These are phyloP conservation scores for Saccostrea echinata DNA, from an alignment of 1,140 invertebrate species.

Conservation along the genomic window DNA sequence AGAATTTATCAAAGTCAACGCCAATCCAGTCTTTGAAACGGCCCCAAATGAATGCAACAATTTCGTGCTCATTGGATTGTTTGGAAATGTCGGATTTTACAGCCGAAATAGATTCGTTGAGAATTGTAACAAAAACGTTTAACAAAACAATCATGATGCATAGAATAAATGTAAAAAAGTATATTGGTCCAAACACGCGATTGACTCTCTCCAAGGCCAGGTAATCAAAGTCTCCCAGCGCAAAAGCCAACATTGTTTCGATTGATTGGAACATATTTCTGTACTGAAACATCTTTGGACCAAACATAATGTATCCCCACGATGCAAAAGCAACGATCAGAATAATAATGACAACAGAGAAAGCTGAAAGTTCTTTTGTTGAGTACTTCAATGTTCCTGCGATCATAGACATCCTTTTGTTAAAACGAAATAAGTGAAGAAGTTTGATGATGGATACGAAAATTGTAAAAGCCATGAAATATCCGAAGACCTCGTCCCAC, in stretches of 20 bases:
- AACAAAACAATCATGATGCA: conserved; percentile 81
- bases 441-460: conserved; percentile 81
- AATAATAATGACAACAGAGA: conserved; percentile 76
- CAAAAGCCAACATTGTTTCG: conserved; percentile 68
- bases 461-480: conserved; percentile 79
- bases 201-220: conserved; percentile 60
- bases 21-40: conserved; percentile 70
- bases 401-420: conserved; percentile 80
- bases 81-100: conserved; percentile 82
- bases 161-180: conserved; percentile 82
- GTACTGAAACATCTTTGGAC: conserved; percentile 78
- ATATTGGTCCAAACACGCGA: conserved; percentile 75
- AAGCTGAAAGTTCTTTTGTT: conserved; percentile 74
- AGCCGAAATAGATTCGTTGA: conserved; percentile 81
- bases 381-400: conserved; percentile 74
- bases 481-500: conserved; percentile 78
- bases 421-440: conserved; percentile 82
- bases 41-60: conserved; percentile 82
- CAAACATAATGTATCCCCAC: conserved; percentile 81
- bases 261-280: conserved; percentile 77
- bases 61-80: conserved; percentile 84
- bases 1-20: conserved; percentile 54
- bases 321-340: conserved; percentile 73
- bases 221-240: conserved; percentile 66
- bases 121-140: conserved; percentile 83